Base-by-base conservation (phyloP, 2,113 vertebrate species). In the Tachuris rubrigastra region DNA sequence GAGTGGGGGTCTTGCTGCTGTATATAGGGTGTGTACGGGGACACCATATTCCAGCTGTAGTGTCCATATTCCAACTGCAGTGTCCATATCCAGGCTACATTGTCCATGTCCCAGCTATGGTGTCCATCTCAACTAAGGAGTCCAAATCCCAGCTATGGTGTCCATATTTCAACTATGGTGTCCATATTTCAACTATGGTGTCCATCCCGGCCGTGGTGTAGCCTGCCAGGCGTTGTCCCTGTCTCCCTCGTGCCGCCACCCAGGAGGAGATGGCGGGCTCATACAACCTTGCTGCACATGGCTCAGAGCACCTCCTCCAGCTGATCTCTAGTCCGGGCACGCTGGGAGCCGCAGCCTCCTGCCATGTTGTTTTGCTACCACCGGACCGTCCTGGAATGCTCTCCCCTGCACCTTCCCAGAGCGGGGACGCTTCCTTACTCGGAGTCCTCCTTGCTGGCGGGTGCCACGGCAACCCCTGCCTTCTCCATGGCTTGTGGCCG, bases 231-330 rank as follows among this genome's bases (percentile, higher is more conserved):
- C n/a, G 19, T 4, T 55, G 30, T n/a, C 24, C 33, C 18, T 55
- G 30, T n/a, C 24, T 27, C 18, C 21, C n/a, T 27, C 13, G 58
- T 46, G 39, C 33, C 53, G 27, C 11, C 23, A 46, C 68, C 19
- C 28, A 24, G 74, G n/a, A 63, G 20, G 6, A 30, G 24, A 30
- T 16, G 35, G 19, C 65, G 21, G 5, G 56, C n/a, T 17, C n/a
- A 6, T 1, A 28, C 23, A n/a, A 2, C 23, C 39, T 30, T 6
- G 18, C 18, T 53, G 63, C 33, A 8, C 22, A 0, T 9, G 16
- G 18, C 27, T 55, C 39, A 23, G 28, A n/a, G 47, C 47, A 8
- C 18, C 55, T 2, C 11, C 46, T 15, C 33, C 7, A 3, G 30
- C 52, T 20, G 30, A n/a, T n/a, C n/a, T 41, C 39, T 12, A 41